Evolutionary conservation across 1,140 invertebrate genomes (phyloP), one percentile per base, ranked within the genome.

Genomic region (Drosophila melanica): DNA sequence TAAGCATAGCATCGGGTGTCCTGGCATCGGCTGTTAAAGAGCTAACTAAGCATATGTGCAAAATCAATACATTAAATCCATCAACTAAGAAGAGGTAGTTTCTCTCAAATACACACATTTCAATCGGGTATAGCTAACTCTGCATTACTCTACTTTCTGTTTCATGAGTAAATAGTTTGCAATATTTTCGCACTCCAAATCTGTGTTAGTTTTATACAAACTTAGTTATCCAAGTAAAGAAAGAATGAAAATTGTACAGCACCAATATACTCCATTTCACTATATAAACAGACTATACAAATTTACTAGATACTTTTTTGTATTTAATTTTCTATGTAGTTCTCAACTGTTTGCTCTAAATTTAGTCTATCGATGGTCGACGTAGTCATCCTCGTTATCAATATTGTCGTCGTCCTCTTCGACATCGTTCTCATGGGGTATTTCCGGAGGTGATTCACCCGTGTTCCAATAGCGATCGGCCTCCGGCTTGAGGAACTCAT

Each of bases 401-500:
- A 27, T 44, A 2, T 78, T 64, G 11, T 71, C 75, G 33, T 70
- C 48, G 4, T 75, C 80, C 33, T 51, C 53, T 0, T 73, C 82
- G 4, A 45, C 64, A 3, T 62, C 72, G 47, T 82, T 76, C 33
- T 86, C 82, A 8, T 81, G 54, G 0, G 82, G 79, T 48, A 86
- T 82, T 16, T 79, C 66, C 8, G 63, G 76, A 0, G 84, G 82
- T 0, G 55, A 39, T 14, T 27, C 72, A 8, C 84, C 84, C 0
- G 54, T 90, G 16, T 90, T 89, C 79, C 80, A 89, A 48, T 89
- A 89, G 27, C 78, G 76, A n/a, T 91, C 79, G 6, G 67, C 70
- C 53, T 91, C 90, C 4, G 90, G 86, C 6, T 79, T 66, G 1
- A 77, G 55, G 33, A 91, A 91, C 14, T 91, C 90, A 47, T 89